These are phyloP conservation scores for Stegophylla sp. DNA, from an alignment of 2,888 invertebrate species.

Conservation along the genomic window DNA sequence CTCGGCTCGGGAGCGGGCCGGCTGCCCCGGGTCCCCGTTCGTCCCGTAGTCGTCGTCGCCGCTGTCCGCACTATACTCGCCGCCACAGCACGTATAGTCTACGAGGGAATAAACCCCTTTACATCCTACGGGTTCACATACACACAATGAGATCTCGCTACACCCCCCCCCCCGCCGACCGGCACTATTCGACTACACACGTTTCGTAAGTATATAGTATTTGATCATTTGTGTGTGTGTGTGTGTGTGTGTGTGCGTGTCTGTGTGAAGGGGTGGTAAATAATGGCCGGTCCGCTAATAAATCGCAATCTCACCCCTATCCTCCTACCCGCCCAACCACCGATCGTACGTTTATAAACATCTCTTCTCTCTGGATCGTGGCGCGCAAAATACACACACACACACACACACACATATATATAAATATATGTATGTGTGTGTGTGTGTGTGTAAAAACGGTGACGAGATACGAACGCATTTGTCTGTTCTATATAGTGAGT, in stretches of 20 bases:
- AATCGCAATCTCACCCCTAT: conserved; percentile 9
- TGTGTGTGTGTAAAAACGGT: neutral
- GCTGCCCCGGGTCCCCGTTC: neutral
- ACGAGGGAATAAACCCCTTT: conserved; percentile 22
- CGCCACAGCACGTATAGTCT: neutral
- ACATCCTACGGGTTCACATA: neutral
- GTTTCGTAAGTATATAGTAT: too few relatives aligned
- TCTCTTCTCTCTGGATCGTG: neutral
- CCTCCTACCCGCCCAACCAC: too few relatives aligned
- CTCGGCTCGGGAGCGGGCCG: neutral
- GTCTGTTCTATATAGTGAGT: neutral
- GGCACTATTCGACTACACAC: neutral
- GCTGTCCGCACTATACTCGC: neutral
- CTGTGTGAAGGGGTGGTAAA: neutral
- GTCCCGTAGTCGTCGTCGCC: neutral
- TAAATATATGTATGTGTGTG: neutral
- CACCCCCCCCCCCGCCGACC: neutral
- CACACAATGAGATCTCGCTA: too few relatives aligned
- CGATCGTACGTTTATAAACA: neutral
- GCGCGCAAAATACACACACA: neutral
- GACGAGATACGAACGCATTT: neutral
- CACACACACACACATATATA: neutral
- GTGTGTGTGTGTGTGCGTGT: too few relatives aligned
- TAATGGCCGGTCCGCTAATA: conserved; percentile 34
- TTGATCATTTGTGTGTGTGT: too few relatives aligned